Evolutionary conservation across 2,113 vertebrate genomes (phyloP).

Genomic region (Dendrocopos noguchii): DNA sequence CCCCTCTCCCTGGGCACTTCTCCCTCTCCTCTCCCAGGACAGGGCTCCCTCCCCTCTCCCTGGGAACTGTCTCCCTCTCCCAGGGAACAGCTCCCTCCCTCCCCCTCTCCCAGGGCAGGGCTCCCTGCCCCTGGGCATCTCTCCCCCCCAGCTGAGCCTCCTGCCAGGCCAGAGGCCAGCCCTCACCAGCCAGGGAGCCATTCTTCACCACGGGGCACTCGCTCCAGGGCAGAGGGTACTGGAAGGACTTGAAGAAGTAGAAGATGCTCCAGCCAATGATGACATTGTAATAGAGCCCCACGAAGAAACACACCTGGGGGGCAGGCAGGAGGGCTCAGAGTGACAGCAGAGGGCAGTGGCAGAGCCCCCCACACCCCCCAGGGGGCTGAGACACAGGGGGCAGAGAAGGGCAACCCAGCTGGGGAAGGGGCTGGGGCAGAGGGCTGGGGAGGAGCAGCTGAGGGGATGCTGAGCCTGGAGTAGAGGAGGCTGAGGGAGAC

Average conservation of each 20-base stretch:
- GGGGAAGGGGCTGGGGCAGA: no score
- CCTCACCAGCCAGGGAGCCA: slow-evolving; percentile 86
- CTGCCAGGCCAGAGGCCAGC: rapidly evolving
- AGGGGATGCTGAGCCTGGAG: no score
- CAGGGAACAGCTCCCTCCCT: no score
- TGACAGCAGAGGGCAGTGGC: not conserved
- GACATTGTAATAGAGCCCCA: slow-evolving; percentile 97
- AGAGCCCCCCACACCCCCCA: rapidly evolving
- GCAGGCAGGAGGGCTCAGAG: not conserved
- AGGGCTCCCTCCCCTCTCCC: no score
- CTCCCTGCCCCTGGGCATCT: not conserved
- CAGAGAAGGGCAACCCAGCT: no score
- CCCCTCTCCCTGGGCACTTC: no score
- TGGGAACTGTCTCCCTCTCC: no score
- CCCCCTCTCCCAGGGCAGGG: no score
- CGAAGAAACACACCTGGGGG: slow-evolving; percentile 91
- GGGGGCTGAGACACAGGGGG: rapidly evolving
- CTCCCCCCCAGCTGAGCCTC: no score
- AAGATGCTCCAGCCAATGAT: slow-evolving; percentile 99
- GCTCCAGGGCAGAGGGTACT: slow-evolving; percentile 96
- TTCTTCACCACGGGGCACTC: slow-evolving; percentile 90
- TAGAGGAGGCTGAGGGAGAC: no score
- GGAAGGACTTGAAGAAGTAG: slow-evolving; percentile 98
- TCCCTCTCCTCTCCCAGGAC: no score
- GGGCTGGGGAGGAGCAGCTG: no score